Percentiles rank a stretch among this genome's conserved stretches.
phyloP scores from a whole-genome alignment of 2,113 vertebrate species.

The Ondatra zibethicus region DNA sequence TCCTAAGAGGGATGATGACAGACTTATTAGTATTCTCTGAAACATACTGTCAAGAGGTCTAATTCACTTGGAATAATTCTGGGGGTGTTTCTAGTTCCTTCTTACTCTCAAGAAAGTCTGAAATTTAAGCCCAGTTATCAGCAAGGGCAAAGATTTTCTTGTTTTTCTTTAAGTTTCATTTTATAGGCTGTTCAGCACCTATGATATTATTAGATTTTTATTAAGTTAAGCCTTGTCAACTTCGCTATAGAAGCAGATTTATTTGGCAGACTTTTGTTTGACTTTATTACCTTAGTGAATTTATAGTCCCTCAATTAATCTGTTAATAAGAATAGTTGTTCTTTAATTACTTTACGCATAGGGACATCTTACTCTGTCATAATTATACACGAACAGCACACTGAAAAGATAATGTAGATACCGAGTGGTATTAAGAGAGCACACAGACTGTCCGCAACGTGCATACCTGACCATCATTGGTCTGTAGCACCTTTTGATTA shows the following conservation, averaged over 20 bases:
- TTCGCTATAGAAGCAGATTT: slow-evolving; percentile 29
- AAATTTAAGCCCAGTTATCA: slow-evolving; percentile 1
- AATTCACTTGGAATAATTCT: neutral
- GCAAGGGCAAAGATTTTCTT: neutral
- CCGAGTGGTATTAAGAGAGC: neutral
- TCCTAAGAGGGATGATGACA: neutral
- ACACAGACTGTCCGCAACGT: neutral
- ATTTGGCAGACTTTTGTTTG: slow-evolving; percentile 54
- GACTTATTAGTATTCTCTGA: neutral
- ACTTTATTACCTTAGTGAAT: slow-evolving; percentile 58
- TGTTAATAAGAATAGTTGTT: slow-evolving; percentile 59
- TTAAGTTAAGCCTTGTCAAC: slow-evolving; percentile 46
- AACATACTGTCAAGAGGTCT: neutral
- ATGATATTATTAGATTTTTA: slow-evolving; percentile 53
- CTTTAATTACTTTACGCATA: slow-evolving; percentile 51
- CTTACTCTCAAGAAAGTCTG: neutral
- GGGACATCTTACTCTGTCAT: neutral
- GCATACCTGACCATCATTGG: neutral
- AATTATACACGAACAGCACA: neutral
- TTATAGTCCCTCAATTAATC: slow-evolving; percentile 7
- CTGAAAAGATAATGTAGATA: neutral
- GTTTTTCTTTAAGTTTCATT: slow-evolving; percentile 34
- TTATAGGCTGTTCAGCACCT: neutral
- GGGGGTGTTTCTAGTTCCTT: neutral
- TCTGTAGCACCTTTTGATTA: neutral